Evolutionary conservation across 2,797 vertebrate species (phyloP).

Genomic region (Silurus aristotelis): DNA sequence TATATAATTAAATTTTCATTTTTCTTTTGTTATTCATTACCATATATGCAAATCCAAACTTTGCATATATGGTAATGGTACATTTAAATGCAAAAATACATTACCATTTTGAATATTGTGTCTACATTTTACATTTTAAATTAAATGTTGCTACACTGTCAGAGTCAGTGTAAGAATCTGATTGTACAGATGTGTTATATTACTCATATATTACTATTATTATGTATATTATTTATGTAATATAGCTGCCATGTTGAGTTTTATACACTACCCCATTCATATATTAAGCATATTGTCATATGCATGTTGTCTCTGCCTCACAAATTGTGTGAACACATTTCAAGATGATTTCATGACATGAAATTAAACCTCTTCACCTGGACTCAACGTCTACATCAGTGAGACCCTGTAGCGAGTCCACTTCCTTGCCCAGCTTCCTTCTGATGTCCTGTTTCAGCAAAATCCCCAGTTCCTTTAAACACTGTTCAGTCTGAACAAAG

Average conservation of each 20-base stretch:
- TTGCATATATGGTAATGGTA: too few relatives aligned
- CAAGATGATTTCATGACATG: neutral
- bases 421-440: slow-evolving; percentile 69
- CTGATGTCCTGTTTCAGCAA: slow-evolving; percentile 72
- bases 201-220: too few relatives aligned
- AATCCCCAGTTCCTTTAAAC: slow-evolving; percentile 74
- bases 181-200: neutral
- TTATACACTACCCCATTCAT: neutral
- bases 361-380: slow-evolving; percentile 72
- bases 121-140: too few relatives aligned
- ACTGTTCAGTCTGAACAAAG: slow-evolving; percentile 73
- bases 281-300: neutral
- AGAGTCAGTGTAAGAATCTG: neutral
- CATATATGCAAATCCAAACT: too few relatives aligned
- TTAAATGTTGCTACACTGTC: neutral
- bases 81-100: too few relatives aligned
- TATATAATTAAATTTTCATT: too few relatives aligned
- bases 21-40: too few relatives aligned
- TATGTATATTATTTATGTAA: neutral
- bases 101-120: too few relatives aligned
- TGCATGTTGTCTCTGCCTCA: neutral
- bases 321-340: neutral
- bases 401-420: slow-evolving; percentile 69
- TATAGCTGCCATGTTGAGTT: neutral
- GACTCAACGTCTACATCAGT: slow-evolving; percentile 87